Evolutionary conservation across 2,113 vertebrate species (phyloP), one percentile per base, ranked within the genome.

Genomic region (Rhinolophus ferrumequinum): DNA sequence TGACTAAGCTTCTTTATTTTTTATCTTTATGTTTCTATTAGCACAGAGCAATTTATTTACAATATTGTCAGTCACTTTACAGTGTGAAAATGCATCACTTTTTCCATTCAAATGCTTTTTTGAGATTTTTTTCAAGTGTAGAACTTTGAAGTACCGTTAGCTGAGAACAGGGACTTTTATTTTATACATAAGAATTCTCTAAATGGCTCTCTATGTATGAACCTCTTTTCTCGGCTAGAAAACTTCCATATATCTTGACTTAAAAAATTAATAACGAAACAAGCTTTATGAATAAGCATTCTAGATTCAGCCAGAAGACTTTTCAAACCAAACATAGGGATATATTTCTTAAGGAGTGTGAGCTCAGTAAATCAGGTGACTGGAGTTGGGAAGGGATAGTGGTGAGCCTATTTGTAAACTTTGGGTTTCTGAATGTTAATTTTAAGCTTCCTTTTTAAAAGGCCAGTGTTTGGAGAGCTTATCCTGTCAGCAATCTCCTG

Each of bases 391-490:
- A 89, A 84, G 67, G 79, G 76, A 93, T 91, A 84, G 96, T 93
- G 38, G 96, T 95, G 95, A 97, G 97, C 94, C 97, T 97, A 8
- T 98, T 98, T 98, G 98, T 98, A 98, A 98, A 98, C 98, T 98
- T 86, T 98, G 97, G 96, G 92, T 97, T 98, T 98, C 94, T 98
- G 56, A 97, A 93, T 98, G 97, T 98, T 98, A 97, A 98, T 98
- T 98, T 98, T 96, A 98, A 98, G 98, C 97, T 98, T 97, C 97
- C 93, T 97, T 97, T 98, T 95, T 96, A 98, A 97, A 97, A 98
- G 97, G 95, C 97, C 93, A 90, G 67, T 98, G 98, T 99, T 99
- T 98, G 98, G 97, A 98, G 98, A 99, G 98, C 98, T 98, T 99
- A 98, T 98, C 98, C 96, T 98, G 98, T 98, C 98, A 98, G 97